These are phyloP conservation scores for Mycetomoellerius zeteki DNA, from an alignment of 1,140 invertebrate species.

Conservation along the genomic window DNA sequence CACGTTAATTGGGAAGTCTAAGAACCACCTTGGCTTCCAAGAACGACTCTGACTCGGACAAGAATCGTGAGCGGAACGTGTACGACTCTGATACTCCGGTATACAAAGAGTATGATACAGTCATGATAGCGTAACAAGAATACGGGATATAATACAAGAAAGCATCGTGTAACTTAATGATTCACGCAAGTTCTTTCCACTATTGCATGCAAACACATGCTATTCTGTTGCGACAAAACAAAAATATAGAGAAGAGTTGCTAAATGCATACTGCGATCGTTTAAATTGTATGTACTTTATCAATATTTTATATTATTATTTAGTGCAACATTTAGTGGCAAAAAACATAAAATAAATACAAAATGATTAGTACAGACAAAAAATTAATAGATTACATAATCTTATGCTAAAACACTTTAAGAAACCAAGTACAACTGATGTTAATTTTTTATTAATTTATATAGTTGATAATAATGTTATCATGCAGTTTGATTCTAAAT, in stretches of 20 bases:
- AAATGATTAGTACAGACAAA: too few species aligned
- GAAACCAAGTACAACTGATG: too few species aligned
- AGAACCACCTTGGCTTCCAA: constrained; percentile 45
- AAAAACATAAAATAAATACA: too few species aligned
- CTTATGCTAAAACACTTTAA: too few species aligned
- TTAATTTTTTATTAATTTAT: too few species aligned
- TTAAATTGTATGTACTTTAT: too few species aligned
- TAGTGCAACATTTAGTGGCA: too few species aligned
- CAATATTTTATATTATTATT: too few species aligned
- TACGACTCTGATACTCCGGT: constrained; percentile 9
- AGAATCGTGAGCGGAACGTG: constrained; percentile 38
- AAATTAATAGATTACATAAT: too few species aligned
- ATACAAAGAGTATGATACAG: constrained; percentile 7
- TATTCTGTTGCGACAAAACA: not conserved
- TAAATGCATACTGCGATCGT: too few species aligned
- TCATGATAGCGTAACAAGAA: constrained; percentile 11
- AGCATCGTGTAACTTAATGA: not conserved
- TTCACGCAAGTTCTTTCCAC: not conserved
- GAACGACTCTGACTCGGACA: constrained; percentile 35
- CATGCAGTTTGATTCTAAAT: too few species aligned
- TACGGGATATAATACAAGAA: not conserved
- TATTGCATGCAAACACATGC: not conserved
- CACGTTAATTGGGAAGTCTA: constrained; percentile 58
- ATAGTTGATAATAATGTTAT: too few species aligned
- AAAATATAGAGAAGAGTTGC: not conserved